Evolutionary conservation across 1,140 invertebrate genomes (phyloP), one percentile per base, ranked within the genome.

Genomic region (Schlechtendalia chinensis): DNA sequence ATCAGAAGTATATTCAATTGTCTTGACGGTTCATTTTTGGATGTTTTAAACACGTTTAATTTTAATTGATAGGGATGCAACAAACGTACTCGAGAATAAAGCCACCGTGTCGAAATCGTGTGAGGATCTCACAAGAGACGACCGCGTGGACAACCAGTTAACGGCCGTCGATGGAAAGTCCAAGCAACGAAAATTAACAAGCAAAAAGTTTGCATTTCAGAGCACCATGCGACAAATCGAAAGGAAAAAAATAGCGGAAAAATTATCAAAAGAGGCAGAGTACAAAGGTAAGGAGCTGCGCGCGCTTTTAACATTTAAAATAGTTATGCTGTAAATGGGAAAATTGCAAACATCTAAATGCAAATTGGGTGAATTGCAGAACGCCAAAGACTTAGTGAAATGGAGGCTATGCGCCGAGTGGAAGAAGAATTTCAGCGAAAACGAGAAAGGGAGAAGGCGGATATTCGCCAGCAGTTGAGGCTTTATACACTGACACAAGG

Each of bases 201-300:
- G 17, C 53, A 81, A 74, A 83, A 89, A 91, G 83, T 94, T 94
- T 85, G 93, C 91, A 0, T 94, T 94, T 85, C 92, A 94, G 85
- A 93, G 91, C 81, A 94, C 93, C 0, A 90, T 94, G 10, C 84
- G 93, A 32, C 90, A 93, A 84, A 89, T 93, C 50, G 93, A 94
- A 85, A 88, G 92, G 82, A 89, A 89, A 56, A 86, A 90, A 74
- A 85, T 94, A 65, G 91, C 92, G 1, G 92, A 94, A 82, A 91
- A 91, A 84, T 86, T 94, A 81, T 90, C 90, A 17, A 89, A 88
- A 82, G 91, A 93, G 84, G 91, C 91, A 0, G 92, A 94, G 83
- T 88, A 90, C 24, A 93, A 92, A 86, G 84, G 84, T 84, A 50
- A 50, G 19, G 10, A 67, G 2, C 14, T 22, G 24, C 24, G 14